Percentiles rank a stretch among this genome's conserved stretches.
These are phyloP conservation scores for Balanococcus diminutus DNA, from an alignment of 2,888 invertebrate genomes.

Conservation along the genomic window DNA sequence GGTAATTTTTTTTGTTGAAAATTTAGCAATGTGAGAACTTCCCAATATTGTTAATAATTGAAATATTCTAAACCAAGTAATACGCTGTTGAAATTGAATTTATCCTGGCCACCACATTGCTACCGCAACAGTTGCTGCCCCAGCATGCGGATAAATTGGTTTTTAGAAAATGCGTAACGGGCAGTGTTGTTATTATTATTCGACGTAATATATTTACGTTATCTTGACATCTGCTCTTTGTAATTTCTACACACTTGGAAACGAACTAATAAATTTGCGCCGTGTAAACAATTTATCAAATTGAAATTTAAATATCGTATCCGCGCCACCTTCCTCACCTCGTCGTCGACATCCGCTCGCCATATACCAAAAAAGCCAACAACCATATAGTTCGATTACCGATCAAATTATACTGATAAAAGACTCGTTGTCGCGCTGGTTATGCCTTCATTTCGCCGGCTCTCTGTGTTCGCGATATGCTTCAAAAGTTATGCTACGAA, in stretches of 20 bases:
- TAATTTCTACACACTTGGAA: constrained; percentile 28
- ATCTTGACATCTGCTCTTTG: constrained; percentile 38
- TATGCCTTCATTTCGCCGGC: neutral
- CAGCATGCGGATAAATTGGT: constrained; percentile 26
- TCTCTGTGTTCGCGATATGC: neutral
- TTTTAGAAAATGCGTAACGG: constrained; percentile 39
- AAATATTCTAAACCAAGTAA: no score
- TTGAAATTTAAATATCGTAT: constrained; percentile 36
- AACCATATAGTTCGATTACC: neutral
- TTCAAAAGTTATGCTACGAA: neutral
- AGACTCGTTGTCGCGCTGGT: neutral
- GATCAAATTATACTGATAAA: neutral
- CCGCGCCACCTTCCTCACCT: neutral
- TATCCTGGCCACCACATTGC: no score
- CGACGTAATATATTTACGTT: constrained; percentile 41
- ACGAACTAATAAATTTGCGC: constrained; percentile 28
- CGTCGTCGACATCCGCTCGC: neutral
- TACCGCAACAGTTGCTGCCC: neutral
- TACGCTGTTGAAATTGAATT: no score
- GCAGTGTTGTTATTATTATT: constrained; percentile 40
- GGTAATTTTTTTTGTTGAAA: no score
- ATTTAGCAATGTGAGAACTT: no score
- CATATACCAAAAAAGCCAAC: neutral
- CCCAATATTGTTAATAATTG: no score
- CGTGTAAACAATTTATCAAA: constrained; percentile 43